phyloP scores from a whole-genome alignment of 2,888 invertebrate genomes.

The Acrocyrtus sp. region DNA sequence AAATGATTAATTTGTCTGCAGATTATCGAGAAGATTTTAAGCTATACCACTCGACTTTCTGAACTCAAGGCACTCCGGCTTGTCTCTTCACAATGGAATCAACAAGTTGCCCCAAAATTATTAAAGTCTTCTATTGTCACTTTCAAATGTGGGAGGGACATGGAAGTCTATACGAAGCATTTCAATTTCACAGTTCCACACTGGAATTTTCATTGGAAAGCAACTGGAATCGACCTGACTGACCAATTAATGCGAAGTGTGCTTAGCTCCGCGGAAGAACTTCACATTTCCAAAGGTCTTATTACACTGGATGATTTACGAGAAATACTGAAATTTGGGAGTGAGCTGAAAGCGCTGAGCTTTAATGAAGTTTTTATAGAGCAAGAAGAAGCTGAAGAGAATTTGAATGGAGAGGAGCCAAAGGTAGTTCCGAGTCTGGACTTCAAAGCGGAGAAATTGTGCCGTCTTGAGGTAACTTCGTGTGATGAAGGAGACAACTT shows the following conservation, averaged over 20 bases:
- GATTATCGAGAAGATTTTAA: slow-evolving; percentile 33
- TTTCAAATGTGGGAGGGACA: slow-evolving; percentile 25
- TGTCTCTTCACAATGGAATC: slow-evolving; percentile 26
- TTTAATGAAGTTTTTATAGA: slow-evolving; percentile 40
- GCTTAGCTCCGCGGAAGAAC: slow-evolving; percentile 19
- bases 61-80: slow-evolving; percentile 23
- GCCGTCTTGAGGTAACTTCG: slow-evolving; percentile 42
- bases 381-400: slow-evolving; percentile 5
- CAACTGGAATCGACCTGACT: slow-evolving; percentile 12
- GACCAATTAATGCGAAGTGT: not conserved
- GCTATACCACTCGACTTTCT: slow-evolving; percentile 12
- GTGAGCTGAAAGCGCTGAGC: slow-evolving; percentile 21
- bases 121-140: slow-evolving; percentile 29
- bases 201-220: slow-evolving; percentile 41
- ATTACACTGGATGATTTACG: slow-evolving; percentile 25
- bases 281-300: slow-evolving; percentile 40
- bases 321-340: slow-evolving; percentile 16
- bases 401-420: not conserved
- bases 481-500: slow-evolving; percentile 41
- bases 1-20: too few species aligned
- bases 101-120: slow-evolving; percentile 3
- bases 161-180: slow-evolving; percentile 16
- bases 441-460: not conserved
- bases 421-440: not conserved
- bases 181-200: slow-evolving; percentile 4